Base-by-base conservation (phyloP, 2,888 invertebrate genomes). In the Lithophane socia region DNA sequence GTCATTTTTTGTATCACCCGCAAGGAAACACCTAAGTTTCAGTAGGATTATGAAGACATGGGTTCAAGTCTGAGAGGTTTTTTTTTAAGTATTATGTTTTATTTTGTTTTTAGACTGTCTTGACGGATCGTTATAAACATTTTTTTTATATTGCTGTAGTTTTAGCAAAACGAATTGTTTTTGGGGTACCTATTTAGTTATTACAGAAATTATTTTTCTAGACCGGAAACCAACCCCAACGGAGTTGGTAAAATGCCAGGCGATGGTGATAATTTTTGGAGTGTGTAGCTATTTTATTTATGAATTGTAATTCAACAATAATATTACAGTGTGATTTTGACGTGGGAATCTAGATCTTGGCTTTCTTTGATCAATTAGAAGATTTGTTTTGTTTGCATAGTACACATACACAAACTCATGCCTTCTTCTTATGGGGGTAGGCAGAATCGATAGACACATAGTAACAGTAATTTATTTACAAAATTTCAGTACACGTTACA, bases 1-100 rank as follows among this genome's bases (percentile, higher is more conserved):
- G 71, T 84, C 24, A 71, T 71, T 84, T 84, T 80, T 83, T 79
- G 60, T 80, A 70, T 71, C 56, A 60, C 49, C 13, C 80, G 13
- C 64, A 80, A 67, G 79, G 52, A 82, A 82, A 60, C 42, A 16
- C n/a, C 24, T 56, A 84, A 58, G 44, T 63, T 79, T 66, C 56
- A 44, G 42, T 24, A 9, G 66, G 56, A 52, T 61, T 83, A 42
- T 29, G 83, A 29, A 54, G 77, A 66, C 58, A 54, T 8, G 29
- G 83, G 83, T 79, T 54, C n/a, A 60, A 37, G 58, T 4, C 60
- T n/a, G 13, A 13, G 37, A 13, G 37, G 58, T 1, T 54, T 21
- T 54, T 58, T 75, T 75, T 65, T 47, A 24, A 37, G 24, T 13
- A 65, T 29, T 58, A 65, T 21, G 52, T 77, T 54, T 47, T 66